Percentiles rank a stretch among this genome's conserved stretches.
These are phyloP conservation scores for Riparia riparia DNA, from an alignment of 2,113 vertebrate genomes.

Conservation along the genomic window DNA sequence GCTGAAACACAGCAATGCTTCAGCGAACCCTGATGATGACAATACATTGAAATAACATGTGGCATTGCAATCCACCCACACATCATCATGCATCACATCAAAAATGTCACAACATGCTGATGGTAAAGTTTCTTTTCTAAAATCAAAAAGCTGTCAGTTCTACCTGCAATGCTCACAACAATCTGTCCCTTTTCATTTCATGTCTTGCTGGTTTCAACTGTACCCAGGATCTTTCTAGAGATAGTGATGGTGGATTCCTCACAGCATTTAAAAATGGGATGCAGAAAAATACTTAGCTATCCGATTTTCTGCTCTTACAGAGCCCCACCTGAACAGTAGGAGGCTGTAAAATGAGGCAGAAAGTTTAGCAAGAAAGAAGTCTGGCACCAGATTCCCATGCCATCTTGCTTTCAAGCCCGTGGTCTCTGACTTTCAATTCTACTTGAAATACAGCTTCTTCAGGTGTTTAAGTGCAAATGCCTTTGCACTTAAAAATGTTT, in stretches of 20 bases:
- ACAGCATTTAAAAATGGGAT: background rate
- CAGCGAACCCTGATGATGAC: background rate
- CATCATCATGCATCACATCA: constrained; percentile 9
- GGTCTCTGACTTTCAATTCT: background rate
- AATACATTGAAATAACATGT: constrained; percentile 47
- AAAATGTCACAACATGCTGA: constrained; percentile 33
- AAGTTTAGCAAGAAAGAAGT: background rate
- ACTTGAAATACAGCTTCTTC: background rate
- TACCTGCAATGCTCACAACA: background rate
- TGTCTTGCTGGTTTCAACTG: background rate
- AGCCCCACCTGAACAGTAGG: background rate
- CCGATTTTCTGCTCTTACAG: background rate
- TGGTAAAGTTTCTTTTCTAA: constrained; percentile 20
- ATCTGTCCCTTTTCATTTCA: background rate
- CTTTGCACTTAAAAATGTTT: background rate
- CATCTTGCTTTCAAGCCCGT: background rate
- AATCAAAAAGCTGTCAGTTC: constrained; percentile 20
- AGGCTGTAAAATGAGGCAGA: background rate
- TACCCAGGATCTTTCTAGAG: background rate
- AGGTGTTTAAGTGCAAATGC: background rate
- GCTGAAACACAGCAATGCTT: constrained; percentile 2
- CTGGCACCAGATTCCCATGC: background rate
- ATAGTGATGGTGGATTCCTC: background rate
- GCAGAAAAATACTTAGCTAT: background rate
- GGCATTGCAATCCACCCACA: constrained; percentile 31